Percentiles rank a stretch among this genome's conserved stretches.
Evolutionary conservation across 2,797 vertebrate genomes (phyloP).

Genomic region (Apogon talboti): DNA sequence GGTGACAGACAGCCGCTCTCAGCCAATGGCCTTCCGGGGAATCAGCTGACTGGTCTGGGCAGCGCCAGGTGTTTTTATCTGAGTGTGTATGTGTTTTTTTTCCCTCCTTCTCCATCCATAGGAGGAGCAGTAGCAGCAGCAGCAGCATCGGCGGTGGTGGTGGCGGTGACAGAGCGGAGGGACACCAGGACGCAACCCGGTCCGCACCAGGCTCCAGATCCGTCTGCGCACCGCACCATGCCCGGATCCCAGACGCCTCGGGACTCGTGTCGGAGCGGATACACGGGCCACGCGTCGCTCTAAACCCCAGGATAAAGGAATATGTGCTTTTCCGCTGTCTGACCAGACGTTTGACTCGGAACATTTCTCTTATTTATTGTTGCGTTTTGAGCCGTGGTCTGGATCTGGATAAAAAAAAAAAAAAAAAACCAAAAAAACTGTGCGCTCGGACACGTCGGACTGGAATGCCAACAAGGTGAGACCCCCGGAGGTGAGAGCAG

Average conservation of each 20-base stretch:
- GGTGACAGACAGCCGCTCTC: slow-evolving; percentile 79
- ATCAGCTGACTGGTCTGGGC: slow-evolving; percentile 84
- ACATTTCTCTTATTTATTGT: slow-evolving; percentile 16
- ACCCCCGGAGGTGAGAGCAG: too few species aligned
- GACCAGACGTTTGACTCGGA: slow-evolving; percentile 19
- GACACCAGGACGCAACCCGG: slow-evolving; percentile 52
- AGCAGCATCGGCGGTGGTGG: slow-evolving; percentile 16
- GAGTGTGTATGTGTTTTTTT: slow-evolving; percentile 12
- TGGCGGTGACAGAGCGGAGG: slow-evolving; percentile 47
- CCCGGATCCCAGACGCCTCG: slow-evolving; percentile 51
- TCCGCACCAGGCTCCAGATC: slow-evolving; percentile 66
- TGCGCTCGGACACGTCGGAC: slow-evolving; percentile 60
- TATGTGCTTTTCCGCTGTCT: slow-evolving; percentile 30
- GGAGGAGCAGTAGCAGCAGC: slow-evolving; percentile 46
- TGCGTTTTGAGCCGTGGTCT: slow-evolving; percentile 27
- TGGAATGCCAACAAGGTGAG: slow-evolving; percentile 83
- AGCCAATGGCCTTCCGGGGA: slow-evolving; percentile 80
- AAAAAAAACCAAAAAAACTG: slow-evolving; percentile 7
- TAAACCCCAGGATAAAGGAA: slow-evolving; percentile 41
- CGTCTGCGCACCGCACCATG: slow-evolving; percentile 69
- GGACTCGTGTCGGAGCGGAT: slow-evolving; percentile 54
- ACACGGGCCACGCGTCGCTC: slow-evolving; percentile 37
- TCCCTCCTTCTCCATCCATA: slow-evolving; percentile 45
- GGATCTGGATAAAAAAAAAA: slow-evolving; percentile 48
- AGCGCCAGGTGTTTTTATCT: slow-evolving; percentile 83